These are phyloP conservation scores for Phoxinus dragarum DNA, from an alignment of 2,797 vertebrate species.

Conservation along the genomic window DNA sequence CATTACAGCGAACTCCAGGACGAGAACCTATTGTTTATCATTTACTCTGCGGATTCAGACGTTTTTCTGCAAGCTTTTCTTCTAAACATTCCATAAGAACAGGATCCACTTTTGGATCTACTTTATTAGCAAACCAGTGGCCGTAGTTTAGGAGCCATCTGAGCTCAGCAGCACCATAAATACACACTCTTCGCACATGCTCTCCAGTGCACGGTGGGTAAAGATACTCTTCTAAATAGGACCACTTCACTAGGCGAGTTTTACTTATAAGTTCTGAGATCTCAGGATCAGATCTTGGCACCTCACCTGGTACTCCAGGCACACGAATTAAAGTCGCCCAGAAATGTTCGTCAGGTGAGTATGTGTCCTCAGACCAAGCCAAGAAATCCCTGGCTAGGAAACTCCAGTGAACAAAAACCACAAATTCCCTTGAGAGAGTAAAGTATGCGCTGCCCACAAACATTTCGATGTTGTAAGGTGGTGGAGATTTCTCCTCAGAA, in stretches of 20 bases:
- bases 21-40: not conserved
- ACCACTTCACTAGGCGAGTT: constrained; percentile 92
- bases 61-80: constrained; percentile 5
- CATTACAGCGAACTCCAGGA: not conserved
- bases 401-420: constrained; percentile 75
- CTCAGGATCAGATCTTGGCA: constrained; percentile 78
- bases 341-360: constrained; percentile 92
- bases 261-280: constrained; percentile 87
- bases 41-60: not conserved
- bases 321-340: constrained; percentile 89
- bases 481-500: constrained; percentile 72
- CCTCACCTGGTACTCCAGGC: constrained; percentile 84
- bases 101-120: constrained; percentile 90
- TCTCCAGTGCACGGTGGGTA: constrained; percentile 88
- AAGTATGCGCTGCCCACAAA: constrained; percentile 93
- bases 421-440: constrained; percentile 83
- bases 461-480: constrained; percentile 83
- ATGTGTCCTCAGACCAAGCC: constrained; percentile 88
- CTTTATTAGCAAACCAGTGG: constrained; percentile 95
- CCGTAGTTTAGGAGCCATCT: constrained; percentile 87
- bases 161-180: constrained; percentile 87
- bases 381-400: constrained; percentile 83
- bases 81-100: constrained; percentile 71
- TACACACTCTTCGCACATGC: constrained; percentile 86
- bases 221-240: constrained; percentile 82